Percentiles rank a stretch among this genome's conserved stretches.
These are phyloP conservation scores for Gallinago stenura DNA, from an alignment of 2,797 vertebrate genomes.

Conservation along the genomic window DNA sequence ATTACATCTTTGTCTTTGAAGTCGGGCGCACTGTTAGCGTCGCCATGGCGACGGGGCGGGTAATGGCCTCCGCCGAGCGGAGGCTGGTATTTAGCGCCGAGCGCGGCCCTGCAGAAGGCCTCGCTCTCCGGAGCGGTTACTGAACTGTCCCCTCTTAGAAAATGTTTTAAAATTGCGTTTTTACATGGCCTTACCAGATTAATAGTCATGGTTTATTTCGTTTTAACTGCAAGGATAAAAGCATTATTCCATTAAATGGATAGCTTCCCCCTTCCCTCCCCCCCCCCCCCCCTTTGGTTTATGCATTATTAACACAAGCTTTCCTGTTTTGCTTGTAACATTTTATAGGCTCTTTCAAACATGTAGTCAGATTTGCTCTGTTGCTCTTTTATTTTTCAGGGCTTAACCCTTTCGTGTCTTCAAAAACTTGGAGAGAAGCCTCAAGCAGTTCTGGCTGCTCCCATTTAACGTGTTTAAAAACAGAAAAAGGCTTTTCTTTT, in stretches of 20 bases:
- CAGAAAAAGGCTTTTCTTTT: background rate
- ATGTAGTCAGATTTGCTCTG: constrained; percentile 79
- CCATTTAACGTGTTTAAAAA: background rate
- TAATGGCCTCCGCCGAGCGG: constrained; percentile 82
- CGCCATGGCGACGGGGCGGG: constrained; percentile 89
- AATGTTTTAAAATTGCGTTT: constrained; percentile 80
- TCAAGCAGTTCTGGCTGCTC: background rate
- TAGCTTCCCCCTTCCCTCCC: background rate
- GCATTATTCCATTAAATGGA: constrained; percentile 81
- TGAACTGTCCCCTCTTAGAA: constrained; percentile 73
- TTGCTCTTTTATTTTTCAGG: constrained; percentile 72
- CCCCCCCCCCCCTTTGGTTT: constrained; percentile 61
- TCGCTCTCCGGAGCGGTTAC: constrained; percentile 76
- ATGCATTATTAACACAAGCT: constrained; percentile 86
- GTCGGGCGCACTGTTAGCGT: constrained; percentile 88
- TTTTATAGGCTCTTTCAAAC: constrained; percentile 83
- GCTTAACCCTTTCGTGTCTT: constrained; percentile 75
- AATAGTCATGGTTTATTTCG: constrained; percentile 81
- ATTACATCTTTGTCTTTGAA: constrained; percentile 97
- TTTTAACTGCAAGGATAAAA: constrained; percentile 80
- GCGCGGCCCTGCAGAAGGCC: constrained; percentile 72
- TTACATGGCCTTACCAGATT: constrained; percentile 77
- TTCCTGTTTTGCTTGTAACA: constrained; percentile 84
- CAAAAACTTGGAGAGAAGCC: background rate
- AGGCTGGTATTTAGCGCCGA: constrained; percentile 78